These are phyloP conservation scores for Spatulosminthurus flaviceps DNA, from an alignment of 2,888 invertebrate genomes.

Conservation along the genomic window DNA sequence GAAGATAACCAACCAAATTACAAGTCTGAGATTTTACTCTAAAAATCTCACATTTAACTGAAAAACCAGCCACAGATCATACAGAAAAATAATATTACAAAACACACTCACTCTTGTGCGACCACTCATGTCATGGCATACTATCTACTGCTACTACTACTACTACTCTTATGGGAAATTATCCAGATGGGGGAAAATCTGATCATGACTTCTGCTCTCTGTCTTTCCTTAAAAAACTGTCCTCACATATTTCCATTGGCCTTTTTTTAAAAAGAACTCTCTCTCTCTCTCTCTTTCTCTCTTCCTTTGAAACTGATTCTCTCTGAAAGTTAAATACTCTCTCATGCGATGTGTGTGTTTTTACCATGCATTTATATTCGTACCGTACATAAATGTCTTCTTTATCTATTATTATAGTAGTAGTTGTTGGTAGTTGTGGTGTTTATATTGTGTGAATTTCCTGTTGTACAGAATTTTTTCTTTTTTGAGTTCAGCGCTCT, in stretches of 20 bases:
- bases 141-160: too few relatives aligned
- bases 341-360: neutral
- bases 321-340: neutral
- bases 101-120: neutral
- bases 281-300: too few relatives aligned
- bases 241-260: too few relatives aligned
- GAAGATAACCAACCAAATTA: conserved; percentile 32
- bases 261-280: too few relatives aligned
- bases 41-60: conserved; percentile 2
- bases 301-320: conserved; percentile 16
- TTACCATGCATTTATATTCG: conserved; percentile 18
- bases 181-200: neutral
- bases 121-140: conserved; percentile 7
- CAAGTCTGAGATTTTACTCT: too few relatives aligned
- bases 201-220: conserved; percentile 25
- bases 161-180: conserved; percentile 21
- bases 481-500: conserved; percentile 20
- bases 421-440: conserved; percentile 18
- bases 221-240: conserved; percentile 19
- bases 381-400: conserved; percentile 11
- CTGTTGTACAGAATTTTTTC: neutral
- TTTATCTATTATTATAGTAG: conserved; percentile 14
- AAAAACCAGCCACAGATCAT: conserved; percentile 30
- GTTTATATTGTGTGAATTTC: neutral
- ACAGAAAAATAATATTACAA: conserved; percentile 6